Evolutionary conservation across 2,113 vertebrate species (phyloP).

Genomic region (Uropsilus gracilis): DNA sequence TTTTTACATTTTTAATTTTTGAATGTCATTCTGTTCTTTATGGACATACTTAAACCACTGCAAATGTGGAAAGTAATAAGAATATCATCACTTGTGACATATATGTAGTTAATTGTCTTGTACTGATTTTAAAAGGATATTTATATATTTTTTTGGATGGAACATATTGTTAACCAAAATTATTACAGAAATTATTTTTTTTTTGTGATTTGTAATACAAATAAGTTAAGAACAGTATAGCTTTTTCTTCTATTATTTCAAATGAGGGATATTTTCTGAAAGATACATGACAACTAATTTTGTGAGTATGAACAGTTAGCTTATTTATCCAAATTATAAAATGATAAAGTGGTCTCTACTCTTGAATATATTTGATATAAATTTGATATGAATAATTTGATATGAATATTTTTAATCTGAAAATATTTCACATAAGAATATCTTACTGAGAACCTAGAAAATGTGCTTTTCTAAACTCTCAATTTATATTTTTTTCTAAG

Average conservation of each 20-base stretch:
- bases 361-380: too few relatives aligned
- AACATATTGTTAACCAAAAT: background rate
- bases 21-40: background rate
- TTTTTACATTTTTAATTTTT: background rate
- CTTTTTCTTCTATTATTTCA: background rate
- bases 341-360: background rate
- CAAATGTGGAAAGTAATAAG: background rate
- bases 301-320: background rate
- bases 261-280: background rate
- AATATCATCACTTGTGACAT: background rate
- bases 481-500: too few relatives aligned
- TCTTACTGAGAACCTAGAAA: constrained; percentile 1
- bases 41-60: background rate
- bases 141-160: background rate
- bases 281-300: background rate
- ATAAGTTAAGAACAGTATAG: background rate
- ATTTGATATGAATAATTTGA: too few relatives aligned
- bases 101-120: background rate
- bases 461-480: background rate
- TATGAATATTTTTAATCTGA: background rate
- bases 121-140: background rate
- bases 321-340: background rate
- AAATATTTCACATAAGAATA: background rate
- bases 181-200: background rate
- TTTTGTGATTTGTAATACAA: background rate